Base-by-base conservation (phyloP, 1,140 invertebrate genomes). In the Choristoneura fumiferana region DNA sequence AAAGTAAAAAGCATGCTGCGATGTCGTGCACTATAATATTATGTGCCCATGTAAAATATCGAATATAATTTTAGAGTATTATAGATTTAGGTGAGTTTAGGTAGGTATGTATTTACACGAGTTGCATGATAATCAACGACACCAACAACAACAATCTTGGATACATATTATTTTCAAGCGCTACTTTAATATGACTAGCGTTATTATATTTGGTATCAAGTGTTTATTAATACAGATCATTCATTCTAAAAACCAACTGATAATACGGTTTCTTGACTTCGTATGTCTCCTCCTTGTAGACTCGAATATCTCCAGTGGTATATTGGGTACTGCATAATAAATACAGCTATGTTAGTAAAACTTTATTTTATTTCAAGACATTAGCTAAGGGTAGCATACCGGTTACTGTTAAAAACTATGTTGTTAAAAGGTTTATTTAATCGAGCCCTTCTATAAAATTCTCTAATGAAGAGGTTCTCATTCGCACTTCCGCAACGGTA, bases 291-390 rank as follows among this genome's bases (percentile, higher is more conserved):
- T 87, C 77, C 87, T 76, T 76, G 87, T 86, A 54, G 89, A 89
- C 87, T 90, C 87, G 84, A 89, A 84, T 84, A 89, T 80, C 84
- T 89, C 89, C 89, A 90, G 86, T 65, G 89, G 89, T 71, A 90
- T 90, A 90, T 90, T 90, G 84, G 87, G 89, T 89, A 90, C 89
- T 90, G 86, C 69, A 78, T 84, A 84, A 87, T 84, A 86, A 89
- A 84, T 81, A 84, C 84, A 84, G 72, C 72, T 74, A 70, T 81
- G 85, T 88, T 88, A 88, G 84, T 87, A 76, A 60, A 72, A 65
- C 37, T 18, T 39, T 57, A 22, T 22, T 18, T n/a, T 45, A 45
- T 4, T 22, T 12, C 29, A 6, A 49, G n/a, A 49, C 22, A 33
- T 49, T 49, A 49, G 18, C 6, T 22, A 49, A 29, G 38, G 29